Evolutionary conservation across 1,140 invertebrate genomes (phyloP), one percentile per base, ranked within the genome.

Genomic region (Littorina saxatilis): DNA sequence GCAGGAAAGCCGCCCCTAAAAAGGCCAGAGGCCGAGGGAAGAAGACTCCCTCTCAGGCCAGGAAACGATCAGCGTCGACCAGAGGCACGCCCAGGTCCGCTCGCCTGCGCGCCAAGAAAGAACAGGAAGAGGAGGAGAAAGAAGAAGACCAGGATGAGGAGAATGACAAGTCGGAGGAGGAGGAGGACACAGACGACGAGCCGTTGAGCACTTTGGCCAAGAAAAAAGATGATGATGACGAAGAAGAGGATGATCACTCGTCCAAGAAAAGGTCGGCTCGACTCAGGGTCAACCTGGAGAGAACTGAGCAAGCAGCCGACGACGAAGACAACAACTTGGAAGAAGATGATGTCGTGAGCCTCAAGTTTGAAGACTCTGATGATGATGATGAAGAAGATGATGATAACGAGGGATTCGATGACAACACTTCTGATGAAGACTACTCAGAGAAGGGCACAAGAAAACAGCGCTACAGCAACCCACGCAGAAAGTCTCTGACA

Each of bases 101-200:
- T 11, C 63, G 78, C 23, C 66, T 72, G 0, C 43, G 47, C 35
- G 68, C 68, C 35, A 73, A 73, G 50, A 52, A 43, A 32, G 79
- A 80, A 58, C 23, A 37, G 20, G 68, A 80, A 39, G 68, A 29
- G 4, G 47, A 73, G 27, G 17, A 39, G 17, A 35, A 13, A 35
- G 79, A 37, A n/a, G 68, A 80, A 39, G 77, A 79, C 37, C 37
- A 70, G 29, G 68, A 50, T 0, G 63, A 80, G 1, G 61, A 70
- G 52, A 23, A 80, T 27, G 39, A 79, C 7, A 29, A 80, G 5
- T 50, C 35, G 20, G 35, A 40, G 52, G 68, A 73, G 35, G 55
- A 78, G 5, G 79, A 80, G 43, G 79, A 73, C 23, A 39, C n/a
- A 29, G 50, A 58, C 15, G 79, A 80, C 74, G 79, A 80, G 29